phyloP scores from a whole-genome alignment of 2,113 vertebrate species.

The Dryoscopus gambensis region DNA sequence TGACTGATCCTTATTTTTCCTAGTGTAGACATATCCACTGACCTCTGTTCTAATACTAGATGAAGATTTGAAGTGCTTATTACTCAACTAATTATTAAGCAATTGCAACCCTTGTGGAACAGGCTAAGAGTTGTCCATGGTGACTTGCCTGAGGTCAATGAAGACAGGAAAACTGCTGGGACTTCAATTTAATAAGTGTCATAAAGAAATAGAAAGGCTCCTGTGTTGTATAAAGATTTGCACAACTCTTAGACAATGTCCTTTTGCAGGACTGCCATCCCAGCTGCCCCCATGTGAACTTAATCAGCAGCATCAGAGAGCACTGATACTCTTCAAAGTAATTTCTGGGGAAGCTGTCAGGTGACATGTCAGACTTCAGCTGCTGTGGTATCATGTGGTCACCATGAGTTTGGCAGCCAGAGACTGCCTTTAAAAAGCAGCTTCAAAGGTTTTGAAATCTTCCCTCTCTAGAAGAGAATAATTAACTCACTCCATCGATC shows the following conservation, averaged over 20 bases:
- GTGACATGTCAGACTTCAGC: not conserved
- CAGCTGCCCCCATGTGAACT: not conserved
- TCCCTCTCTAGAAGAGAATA: not conserved
- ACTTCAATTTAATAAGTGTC: not conserved
- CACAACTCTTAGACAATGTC: not conserved
- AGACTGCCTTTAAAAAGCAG: not conserved
- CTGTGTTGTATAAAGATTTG: not conserved
- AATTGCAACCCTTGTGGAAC: not conserved
- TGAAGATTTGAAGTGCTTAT: not conserved
- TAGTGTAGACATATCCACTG: not conserved
- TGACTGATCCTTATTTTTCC: not conserved
- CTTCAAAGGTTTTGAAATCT: not conserved
- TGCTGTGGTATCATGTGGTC: not conserved
- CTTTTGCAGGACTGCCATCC: not conserved
- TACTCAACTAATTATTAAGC: not conserved
- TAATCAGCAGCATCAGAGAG: not conserved
- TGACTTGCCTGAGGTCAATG: not conserved
- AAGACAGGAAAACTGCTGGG: not conserved
- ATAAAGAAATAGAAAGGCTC: not conserved
- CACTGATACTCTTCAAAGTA: not conserved
- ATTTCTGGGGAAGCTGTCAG: not conserved
- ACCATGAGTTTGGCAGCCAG: not conserved
- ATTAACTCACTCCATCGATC: not conserved
- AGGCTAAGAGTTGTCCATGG: not conserved
- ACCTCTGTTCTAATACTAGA: not conserved